These are phyloP conservation scores for Spatulosminthurus flaviceps DNA, from an alignment of 2,888 invertebrate genomes.

Conservation along the genomic window DNA sequence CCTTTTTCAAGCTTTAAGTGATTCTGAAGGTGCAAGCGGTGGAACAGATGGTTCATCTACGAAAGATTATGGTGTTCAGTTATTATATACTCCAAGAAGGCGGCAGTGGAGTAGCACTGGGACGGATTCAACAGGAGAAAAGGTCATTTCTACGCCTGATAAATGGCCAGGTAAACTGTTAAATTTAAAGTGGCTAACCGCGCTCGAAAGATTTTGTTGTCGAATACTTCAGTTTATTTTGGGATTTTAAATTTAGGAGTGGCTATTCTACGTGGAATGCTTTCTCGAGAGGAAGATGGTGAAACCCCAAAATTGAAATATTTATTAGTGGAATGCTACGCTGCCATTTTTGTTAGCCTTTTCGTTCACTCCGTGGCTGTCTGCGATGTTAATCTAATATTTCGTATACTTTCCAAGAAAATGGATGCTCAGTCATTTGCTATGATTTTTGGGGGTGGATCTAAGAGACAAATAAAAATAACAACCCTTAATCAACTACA, in stretches of 20 bases:
- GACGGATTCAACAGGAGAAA: slow-evolving; percentile 63
- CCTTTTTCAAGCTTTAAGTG: slow-evolving; percentile 97
- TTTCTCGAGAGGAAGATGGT: slow-evolving; percentile 93
- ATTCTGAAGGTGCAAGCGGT: slow-evolving; percentile 72
- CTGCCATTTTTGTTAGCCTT: slow-evolving; percentile 90
- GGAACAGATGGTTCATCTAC: slow-evolving; percentile 41
- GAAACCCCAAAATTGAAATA: slow-evolving; percentile 91
- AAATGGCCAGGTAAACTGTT: slow-evolving; percentile 79
- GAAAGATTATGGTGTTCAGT: slow-evolving; percentile 59
- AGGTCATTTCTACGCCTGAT: slow-evolving; percentile 82
- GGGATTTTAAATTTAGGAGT: slow-evolving; percentile 73
- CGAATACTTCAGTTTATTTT: too few species aligned
- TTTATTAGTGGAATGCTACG: slow-evolving; percentile 90
- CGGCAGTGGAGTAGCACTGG: slow-evolving; percentile 83
- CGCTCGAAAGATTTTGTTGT: too few species aligned
- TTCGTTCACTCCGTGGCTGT: slow-evolving; percentile 92
- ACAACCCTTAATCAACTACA: slow-evolving; percentile 70
- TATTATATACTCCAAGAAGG: slow-evolving; percentile 69
- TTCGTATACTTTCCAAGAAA: slow-evolving; percentile 83
- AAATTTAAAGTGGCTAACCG: background rate
- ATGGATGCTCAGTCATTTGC: slow-evolving; percentile 83
- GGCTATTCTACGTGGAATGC: slow-evolving; percentile 86
- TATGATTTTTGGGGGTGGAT: slow-evolving; percentile 87
- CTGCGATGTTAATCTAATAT: slow-evolving; percentile 91
- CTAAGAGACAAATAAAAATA: slow-evolving; percentile 83